Base-by-base conservation (phyloP, 2,888 invertebrate species). In the Nemotelus nigrinus region DNA sequence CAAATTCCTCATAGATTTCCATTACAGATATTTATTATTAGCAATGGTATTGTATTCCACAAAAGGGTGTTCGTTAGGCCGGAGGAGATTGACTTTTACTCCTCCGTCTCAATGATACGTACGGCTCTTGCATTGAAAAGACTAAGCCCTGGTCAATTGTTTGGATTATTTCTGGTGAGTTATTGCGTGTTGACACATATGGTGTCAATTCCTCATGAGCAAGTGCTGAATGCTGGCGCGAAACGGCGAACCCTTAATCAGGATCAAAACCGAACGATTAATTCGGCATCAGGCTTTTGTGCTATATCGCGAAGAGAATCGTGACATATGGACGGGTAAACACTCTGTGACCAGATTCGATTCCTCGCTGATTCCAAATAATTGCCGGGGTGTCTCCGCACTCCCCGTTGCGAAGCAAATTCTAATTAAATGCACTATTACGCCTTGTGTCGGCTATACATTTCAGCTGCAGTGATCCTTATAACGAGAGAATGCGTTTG, bases 141-240 rank as follows among this genome's bases (percentile, higher is more conserved):
- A 74, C 74, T 74, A 60, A 74, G 74, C 74, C 78, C 76, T 80
- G 85, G 85, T 84, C 85, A 86, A 87, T 86, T 85, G 85, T 85
- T 85, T 85, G 84, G 84, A 86, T 85, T 87, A 85, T 85, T 85
- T 85, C 84, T 86, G 85, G 86, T 86, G 85, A 87, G 84, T 86
- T 87, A 87, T 87, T 86, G 86, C 86, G 86, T 87, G 86, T 87
- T 87, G 86, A 86, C 86, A 86, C 87, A 87, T 86, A 86, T 87
- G 87, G 86, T 86, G 85, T 86, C 84, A 85, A 85, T 85, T 86
- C 80, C 80, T 81, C n/a, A 50, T 43, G 43, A 60, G 48, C 60
- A 63, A 71, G 55, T 39, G 55, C 65, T 50, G 47, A 67, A 55
- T 65, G 58, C 57, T 53, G 47, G n/a, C 39, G 50, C 47, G 60